Evolutionary conservation across 1,140 invertebrate species (phyloP), one percentile per base, ranked within the genome.

Genomic region (Carposina sasakii): DNA sequence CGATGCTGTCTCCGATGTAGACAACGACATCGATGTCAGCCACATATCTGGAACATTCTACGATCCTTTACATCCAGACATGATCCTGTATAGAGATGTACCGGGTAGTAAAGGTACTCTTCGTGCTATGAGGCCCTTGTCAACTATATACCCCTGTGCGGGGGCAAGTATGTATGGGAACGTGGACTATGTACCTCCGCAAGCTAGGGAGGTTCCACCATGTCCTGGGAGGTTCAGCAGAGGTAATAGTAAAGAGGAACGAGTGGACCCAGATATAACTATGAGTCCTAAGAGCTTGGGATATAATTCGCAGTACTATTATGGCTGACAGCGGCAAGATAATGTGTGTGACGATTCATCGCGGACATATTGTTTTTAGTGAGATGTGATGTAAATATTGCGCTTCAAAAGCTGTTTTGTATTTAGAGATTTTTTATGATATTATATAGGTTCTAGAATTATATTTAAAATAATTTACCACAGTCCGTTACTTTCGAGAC

Each of bases 41-140:
- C 81, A 81, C 23, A 81, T 82, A 33, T 76, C 82, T 56, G 81
- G 81, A 56, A 82, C 81, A 0, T 85, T 86, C 57, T 82, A 83
- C 30, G 83, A 85, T 56, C 81, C 82, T 2, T 57, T 76, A 0
- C 82, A 85, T 59, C 85, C 85, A 17, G 85, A 86, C 44, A 83
- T 86, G 73, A 77, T 82, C 39, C 46, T 85, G 12, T 86, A 84
- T 41, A 73, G 73, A 48, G 81, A 85, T 41, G 63, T 68, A 10
- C 66, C 70, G 13, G 74, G 67, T 5, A 74, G 48, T 9, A 70
- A 69, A 57, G 64, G 69, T 3, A 73, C 76, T 1, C 37, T 83
- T 2, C 60, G 76, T 52, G 78, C 79, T 17, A 83, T 84, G 67
- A 72, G 77, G 30, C 82, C 82, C 5, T 41, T 86, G 3, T 77